phyloP scores from a whole-genome alignment of 1,140 invertebrate genomes.

The Trachymyrmex cornetzi region DNA sequence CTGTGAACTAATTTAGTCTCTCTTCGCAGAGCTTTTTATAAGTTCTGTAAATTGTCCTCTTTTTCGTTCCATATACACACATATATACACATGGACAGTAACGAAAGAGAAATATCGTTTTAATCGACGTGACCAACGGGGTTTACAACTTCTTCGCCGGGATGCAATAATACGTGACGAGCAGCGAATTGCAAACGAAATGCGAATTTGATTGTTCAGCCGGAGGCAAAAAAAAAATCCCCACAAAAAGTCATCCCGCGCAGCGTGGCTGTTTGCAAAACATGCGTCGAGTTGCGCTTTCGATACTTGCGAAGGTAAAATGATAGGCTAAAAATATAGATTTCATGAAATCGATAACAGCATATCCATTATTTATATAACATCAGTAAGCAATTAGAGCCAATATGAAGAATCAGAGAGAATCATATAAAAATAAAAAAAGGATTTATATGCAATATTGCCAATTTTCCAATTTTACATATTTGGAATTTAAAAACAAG shows the following conservation, averaged over 20 bases:
- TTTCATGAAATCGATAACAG: neutral
- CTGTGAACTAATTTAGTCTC: neutral
- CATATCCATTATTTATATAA: neutral
- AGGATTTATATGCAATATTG: neutral
- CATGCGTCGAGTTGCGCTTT: neutral
- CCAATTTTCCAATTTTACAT: constrained; percentile 15
- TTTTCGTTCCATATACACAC: neutral
- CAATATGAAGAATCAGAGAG: neutral
- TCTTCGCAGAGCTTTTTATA: constrained; percentile 24
- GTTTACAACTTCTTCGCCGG: constrained; percentile 43
- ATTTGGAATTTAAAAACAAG: neutral
- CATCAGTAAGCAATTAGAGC: neutral
- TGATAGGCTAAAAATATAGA: constrained; percentile 29
- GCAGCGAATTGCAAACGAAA: constrained; percentile 26
- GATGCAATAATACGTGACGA: constrained; percentile 52
- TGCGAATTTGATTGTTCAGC: constrained; percentile 62
- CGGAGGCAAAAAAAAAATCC: constrained; percentile 32
- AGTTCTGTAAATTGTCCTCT: constrained; percentile 10
- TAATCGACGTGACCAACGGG: constrained; percentile 53
- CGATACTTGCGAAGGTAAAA: neutral
- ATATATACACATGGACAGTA: neutral
- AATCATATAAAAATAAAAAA: neutral
- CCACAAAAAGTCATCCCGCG: constrained; percentile 47
- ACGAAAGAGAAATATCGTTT: constrained; percentile 48
- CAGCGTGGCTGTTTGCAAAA: constrained; percentile 42